Percentiles rank a stretch among this genome's conserved stretches.
phyloP scores from a whole-genome alignment of 2,113 vertebrate genomes.

The Dendropsophus ebraccatus region DNA sequence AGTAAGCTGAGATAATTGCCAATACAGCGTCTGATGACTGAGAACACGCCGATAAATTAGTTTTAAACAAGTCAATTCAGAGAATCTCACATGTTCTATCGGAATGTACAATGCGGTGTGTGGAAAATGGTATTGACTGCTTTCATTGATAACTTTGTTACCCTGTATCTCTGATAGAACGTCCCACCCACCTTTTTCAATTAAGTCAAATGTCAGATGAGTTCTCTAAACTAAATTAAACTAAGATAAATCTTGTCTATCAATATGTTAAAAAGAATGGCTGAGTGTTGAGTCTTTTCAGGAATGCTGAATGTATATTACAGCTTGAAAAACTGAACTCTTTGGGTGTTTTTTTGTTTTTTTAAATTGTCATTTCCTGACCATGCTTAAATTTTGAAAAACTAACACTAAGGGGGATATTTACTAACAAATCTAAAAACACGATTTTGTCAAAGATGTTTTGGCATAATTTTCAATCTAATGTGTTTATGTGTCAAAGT shows the following conservation, averaged over 20 bases:
- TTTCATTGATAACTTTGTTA: conserved; percentile 52
- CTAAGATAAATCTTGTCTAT: conserved; percentile 37
- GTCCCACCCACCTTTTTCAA: conserved; percentile 26
- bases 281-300: not conserved
- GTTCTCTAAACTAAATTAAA: conserved; percentile 27
- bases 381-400: too few relatives aligned
- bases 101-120: conserved; percentile 21
- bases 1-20: conserved; percentile 31
- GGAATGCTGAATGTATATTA: not conserved
- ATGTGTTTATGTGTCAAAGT: too few relatives aligned
- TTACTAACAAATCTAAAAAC: too few relatives aligned
- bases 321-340: not conserved
- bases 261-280: conserved; percentile 13
- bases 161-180: conserved; percentile 6
- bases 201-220: conserved; percentile 43
- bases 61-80: conserved; percentile 35
- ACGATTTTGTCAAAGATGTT: too few relatives aligned
- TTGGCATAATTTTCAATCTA: too few relatives aligned
- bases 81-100: conserved; percentile 13
- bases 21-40: conserved; percentile 19
- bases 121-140: conserved; percentile 42
- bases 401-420: too few relatives aligned
- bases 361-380: too few relatives aligned
- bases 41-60: conserved; percentile 11
- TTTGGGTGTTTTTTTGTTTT: too few relatives aligned